Conservation (phyloP, 1,140 invertebrate genomes). For the Aradophagus sp. region DNA sequence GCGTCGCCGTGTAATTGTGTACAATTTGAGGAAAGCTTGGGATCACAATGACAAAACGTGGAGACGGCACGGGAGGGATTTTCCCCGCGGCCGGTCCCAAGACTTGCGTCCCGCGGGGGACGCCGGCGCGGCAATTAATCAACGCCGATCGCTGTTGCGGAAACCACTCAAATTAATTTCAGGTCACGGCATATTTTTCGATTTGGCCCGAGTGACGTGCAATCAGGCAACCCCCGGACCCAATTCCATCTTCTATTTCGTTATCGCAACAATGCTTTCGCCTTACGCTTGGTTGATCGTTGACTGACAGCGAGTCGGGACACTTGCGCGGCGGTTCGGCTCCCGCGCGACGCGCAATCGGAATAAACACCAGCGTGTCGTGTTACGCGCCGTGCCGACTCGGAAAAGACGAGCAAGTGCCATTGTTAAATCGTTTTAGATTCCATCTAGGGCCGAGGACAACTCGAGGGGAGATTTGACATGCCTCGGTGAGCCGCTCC, state of each 20-base stretch:
- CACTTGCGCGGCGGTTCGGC: slow-evolving; percentile 36
- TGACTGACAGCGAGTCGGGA: slow-evolving; percentile 67
- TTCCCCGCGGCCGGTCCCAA: slow-evolving; percentile 16
- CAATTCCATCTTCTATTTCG: slow-evolving; percentile 67
- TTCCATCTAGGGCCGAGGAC: slow-evolving; percentile 57
- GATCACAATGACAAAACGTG: slow-evolving; percentile 21
- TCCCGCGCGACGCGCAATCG: slow-evolving; percentile 53
- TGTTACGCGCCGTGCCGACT: slow-evolving; percentile 67
- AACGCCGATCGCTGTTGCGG: slow-evolving; percentile 54
- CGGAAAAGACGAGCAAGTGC: slow-evolving; percentile 66
- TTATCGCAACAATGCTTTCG: slow-evolving; percentile 68
- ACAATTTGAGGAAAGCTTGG: slow-evolving; percentile 43
- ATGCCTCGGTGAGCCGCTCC: slow-evolving; percentile 48
- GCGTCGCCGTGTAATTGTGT: slow-evolving; percentile 45
- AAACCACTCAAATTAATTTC: slow-evolving; percentile 75
- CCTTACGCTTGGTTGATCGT: slow-evolving; percentile 70
- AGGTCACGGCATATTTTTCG: slow-evolving; percentile 73
- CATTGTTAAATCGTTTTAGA: slow-evolving; percentile 70
- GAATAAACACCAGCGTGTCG: slow-evolving; percentile 61
- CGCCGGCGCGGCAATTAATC: slow-evolving; percentile 63
- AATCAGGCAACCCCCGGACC: slow-evolving; percentile 65
- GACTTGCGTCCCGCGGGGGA: slow-evolving; percentile 18
- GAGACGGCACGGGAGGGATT: slow-evolving; percentile 20
- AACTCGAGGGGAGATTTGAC: slow-evolving; percentile 61
- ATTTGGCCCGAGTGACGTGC: slow-evolving; percentile 65